Evolutionary conservation across 2,113 vertebrate species (phyloP), one percentile per base, ranked within the genome.

Genomic region (Chascanopsetta lugubris): DNA sequence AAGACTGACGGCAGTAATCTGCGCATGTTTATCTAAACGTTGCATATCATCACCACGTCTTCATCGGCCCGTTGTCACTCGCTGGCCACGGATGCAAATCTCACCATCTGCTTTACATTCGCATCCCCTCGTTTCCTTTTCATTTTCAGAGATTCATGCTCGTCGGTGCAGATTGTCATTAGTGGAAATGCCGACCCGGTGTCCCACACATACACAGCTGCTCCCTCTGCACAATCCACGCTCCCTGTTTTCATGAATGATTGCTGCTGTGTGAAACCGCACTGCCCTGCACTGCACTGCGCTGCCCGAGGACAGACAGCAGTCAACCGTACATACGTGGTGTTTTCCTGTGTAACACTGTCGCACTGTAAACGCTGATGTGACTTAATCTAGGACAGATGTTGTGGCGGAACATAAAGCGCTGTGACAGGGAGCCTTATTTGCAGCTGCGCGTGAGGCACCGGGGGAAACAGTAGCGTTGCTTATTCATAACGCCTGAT

Each of bases 401-500:
- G 1, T 53, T 56, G 17, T 22, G 47, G 24, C n/a, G 47, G 24
- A 3, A 25, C 24, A 49, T 49, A 26, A 26, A 49, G 22, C 26
- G 6, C 25, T 72, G 38, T 74, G 51, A 75, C 59, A 70, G 50
- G 59, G 4, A 29, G 59, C 18, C 12, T 26, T 43, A 51, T 67
- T 69, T 80, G 56, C 46, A 68, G 48, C 69, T 69, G 38, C 69
- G 59, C 22, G 29, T 38, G 47, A 4, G 29, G 29, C 64, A 75
- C 54, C 8, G 18, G 1, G 42, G 49, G 58, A 25, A 48, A 58
- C 38, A 67, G 32, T 29, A 53, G 8, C 0, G n/a, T 80, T 64
- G 73, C 62, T 79, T 83, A 78, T 87, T 84, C 55, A 84, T 81
- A 75, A 76, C n/a, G 25, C 42, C 61, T 66, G 72, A 80, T 82